A percentile compares a stretch with the other conserved stretches of the same genome.
Conservation (phyloP, 2,113 vertebrate genomes). For the Patagioenas fasciata region DNA sequence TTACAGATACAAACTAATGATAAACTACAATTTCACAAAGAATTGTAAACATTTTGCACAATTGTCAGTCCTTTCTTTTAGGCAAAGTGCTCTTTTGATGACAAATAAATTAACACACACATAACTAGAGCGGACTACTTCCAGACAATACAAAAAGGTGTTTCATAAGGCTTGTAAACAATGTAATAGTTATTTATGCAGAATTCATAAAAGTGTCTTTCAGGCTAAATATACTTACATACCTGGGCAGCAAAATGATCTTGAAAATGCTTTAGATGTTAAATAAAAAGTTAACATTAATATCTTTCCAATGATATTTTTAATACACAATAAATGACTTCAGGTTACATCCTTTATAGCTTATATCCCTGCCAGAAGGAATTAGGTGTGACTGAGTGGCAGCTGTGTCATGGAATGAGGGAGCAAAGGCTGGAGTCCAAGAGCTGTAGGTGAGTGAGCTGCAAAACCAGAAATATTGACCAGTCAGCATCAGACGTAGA, state of each 20-base stretch:
- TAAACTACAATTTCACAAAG: conserved; percentile 82
- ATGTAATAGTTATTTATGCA: conserved; percentile 72
- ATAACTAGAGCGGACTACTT: conserved; percentile 78
- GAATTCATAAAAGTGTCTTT: conserved; percentile 81
- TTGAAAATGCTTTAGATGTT: conserved; percentile 71
- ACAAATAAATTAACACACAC: conserved; percentile 87
- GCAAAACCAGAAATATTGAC: conserved; percentile 73
- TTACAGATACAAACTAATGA: conserved; percentile 83
- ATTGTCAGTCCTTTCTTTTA: conserved; percentile 81
- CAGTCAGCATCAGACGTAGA: conserved; percentile 36
- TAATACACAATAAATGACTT: conserved; percentile 71
- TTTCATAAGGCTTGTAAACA: conserved; percentile 80
- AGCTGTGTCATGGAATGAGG: conserved; percentile 88
- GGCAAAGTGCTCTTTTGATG: conserved; percentile 85
- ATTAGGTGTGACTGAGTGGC: conserved; percentile 89
- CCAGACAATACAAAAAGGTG: conserved; percentile 80
- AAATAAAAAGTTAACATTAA: conserved; percentile 79
- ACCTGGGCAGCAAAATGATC: conserved; percentile 70
- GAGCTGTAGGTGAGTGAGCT: conserved; percentile 89
- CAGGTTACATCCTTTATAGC: conserved; percentile 69
- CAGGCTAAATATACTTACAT: conserved; percentile 77
- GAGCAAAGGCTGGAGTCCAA: conserved; percentile 90
- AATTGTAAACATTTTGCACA: conserved; percentile 86
- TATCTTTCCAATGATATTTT: conserved; percentile 69
- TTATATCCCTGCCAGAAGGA: conserved; percentile 75